Conservation (phyloP, 2,888 invertebrate species). For the Eupithecia inturbata region DNA sequence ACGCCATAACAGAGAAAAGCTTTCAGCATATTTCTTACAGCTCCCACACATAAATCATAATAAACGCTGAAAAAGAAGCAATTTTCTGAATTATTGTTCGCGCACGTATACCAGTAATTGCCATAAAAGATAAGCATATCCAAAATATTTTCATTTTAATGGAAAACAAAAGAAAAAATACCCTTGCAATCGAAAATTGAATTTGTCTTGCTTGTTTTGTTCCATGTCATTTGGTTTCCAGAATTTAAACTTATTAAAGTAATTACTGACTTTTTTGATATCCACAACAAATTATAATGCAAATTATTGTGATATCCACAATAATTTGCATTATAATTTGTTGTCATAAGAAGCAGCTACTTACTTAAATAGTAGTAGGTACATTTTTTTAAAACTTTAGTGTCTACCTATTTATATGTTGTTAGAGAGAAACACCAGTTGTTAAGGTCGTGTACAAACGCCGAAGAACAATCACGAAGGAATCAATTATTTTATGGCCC, state of each 20-base stretch:
- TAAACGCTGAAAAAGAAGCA: not conserved
- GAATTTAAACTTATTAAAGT: not conserved
- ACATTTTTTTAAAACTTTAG: too few species aligned
- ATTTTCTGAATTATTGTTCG: not conserved
- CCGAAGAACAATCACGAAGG: too few species aligned
- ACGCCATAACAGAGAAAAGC: conserved; percentile 19
- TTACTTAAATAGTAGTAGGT: too few species aligned
- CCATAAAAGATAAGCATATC: not conserved
- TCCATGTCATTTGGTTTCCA: not conserved
- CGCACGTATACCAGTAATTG: not conserved
- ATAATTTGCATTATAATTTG: too few species aligned
- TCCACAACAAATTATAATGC: too few species aligned
- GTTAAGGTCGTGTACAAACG: too few species aligned
- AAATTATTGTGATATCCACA: too few species aligned
- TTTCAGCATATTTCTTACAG: conserved; percentile 14
- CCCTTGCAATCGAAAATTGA: not conserved
- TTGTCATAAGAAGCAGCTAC: too few species aligned
- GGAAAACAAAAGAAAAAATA: not conserved
- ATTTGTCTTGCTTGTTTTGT: not conserved
- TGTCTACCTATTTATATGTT: too few species aligned
- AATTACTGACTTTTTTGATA: too few species aligned
- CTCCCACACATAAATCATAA: not conserved
- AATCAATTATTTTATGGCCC: too few species aligned
- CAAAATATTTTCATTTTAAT: not conserved
- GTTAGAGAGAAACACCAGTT: not conserved